phyloP scores from a whole-genome alignment of 1,140 invertebrate species.

The Pararge aegeria region DNA sequence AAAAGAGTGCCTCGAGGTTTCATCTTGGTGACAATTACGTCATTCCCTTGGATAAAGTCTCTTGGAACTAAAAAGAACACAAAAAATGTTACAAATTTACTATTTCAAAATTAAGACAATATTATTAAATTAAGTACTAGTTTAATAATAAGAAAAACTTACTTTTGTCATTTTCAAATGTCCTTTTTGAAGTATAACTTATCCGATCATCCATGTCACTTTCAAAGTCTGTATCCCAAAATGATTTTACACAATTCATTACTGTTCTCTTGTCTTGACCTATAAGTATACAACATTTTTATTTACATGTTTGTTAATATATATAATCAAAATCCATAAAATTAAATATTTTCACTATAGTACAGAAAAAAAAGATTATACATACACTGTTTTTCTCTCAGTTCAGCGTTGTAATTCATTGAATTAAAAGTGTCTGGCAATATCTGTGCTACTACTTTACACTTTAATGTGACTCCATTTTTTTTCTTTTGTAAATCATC shows the following conservation, averaged over 20 bases:
- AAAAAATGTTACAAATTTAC: too few species aligned
- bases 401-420: not conserved
- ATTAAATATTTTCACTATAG: too few species aligned
- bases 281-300: slow-evolving; percentile 22
- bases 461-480: slow-evolving; percentile 15
- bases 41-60: not conserved
- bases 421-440: slow-evolving; percentile 8
- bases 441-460: slow-evolving; percentile 32
- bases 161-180: not conserved
- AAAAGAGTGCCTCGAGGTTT: slow-evolving; percentile 11
- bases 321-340: too few species aligned
- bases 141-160: not conserved
- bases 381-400: slow-evolving; percentile 15
- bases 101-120: too few species aligned
- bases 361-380: too few species aligned
- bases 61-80: not conserved
- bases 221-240: slow-evolving; percentile 63
- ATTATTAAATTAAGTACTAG: too few species aligned
- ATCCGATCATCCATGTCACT: slow-evolving; percentile 48
- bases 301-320: too few species aligned
- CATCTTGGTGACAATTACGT: not conserved
- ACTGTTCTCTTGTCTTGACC: slow-evolving; percentile 37
- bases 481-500: slow-evolving; percentile 3
- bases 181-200: slow-evolving; percentile 1
- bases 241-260: slow-evolving; percentile 39